Conservation (phyloP, 2,888 invertebrate genomes). For the Priocnemis perturbator region DNA sequence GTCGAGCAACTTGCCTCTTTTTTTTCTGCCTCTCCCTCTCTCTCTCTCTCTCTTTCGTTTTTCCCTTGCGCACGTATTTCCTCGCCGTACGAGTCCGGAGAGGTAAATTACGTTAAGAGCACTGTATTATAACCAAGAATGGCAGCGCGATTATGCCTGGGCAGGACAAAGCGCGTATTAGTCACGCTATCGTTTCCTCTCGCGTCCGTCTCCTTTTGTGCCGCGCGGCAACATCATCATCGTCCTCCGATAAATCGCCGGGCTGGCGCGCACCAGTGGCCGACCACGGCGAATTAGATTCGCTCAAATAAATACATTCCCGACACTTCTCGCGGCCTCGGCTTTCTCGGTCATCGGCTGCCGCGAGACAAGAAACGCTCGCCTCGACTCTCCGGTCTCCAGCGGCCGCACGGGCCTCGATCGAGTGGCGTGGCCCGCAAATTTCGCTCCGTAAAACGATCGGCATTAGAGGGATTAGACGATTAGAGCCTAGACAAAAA, state of each 20-base stretch:
- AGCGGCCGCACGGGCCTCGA: too few species aligned
- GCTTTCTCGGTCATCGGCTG: too few species aligned
- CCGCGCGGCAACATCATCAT: constrained; percentile 10
- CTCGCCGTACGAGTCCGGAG: constrained; percentile 12
- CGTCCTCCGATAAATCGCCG: constrained; percentile 12
- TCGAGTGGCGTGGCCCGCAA: too few species aligned
- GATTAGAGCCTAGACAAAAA: constrained; percentile 20
- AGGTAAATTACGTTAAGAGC: constrained; percentile 19
- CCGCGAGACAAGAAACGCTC: too few species aligned
- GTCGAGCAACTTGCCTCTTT: background rate
- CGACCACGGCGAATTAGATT: too few species aligned
- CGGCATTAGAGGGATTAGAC: constrained; percentile 23
- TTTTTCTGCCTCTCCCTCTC: too few species aligned
- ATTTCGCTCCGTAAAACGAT: too few species aligned
- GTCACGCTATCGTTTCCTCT: constrained; percentile 33
- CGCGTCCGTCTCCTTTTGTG: constrained; percentile 12
- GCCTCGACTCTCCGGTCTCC: too few species aligned
- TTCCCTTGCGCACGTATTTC: constrained; percentile 1
- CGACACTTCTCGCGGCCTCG: too few species aligned
- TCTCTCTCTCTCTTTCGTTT: background rate
- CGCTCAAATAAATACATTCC: too few species aligned
- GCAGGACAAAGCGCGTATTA: constrained; percentile 31
- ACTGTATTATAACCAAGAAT: constrained; percentile 31
- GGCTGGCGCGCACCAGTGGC: background rate
- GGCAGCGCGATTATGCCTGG: constrained; percentile 31